Percentiles rank a stretch among this genome's conserved stretches.
Conservation (phyloP, 2,888 invertebrate genomes). For the Microchrysa polita region DNA sequence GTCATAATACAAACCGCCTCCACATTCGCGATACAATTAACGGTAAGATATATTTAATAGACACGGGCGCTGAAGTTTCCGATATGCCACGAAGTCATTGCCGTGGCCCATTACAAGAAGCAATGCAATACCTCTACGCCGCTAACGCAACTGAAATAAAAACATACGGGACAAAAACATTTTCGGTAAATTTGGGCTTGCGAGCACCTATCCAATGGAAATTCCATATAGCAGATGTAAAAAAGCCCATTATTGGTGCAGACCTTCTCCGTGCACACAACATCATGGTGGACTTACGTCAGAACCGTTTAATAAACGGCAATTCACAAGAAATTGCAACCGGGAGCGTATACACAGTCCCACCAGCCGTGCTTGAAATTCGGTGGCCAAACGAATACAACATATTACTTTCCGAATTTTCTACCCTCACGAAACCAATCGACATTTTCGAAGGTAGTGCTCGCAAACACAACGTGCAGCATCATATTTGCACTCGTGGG, state of each 20-base stretch:
- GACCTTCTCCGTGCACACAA: not conserved
- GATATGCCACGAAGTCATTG: not conserved
- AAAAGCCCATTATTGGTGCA: not conserved
- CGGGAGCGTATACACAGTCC: not conserved
- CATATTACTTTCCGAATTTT: not conserved
- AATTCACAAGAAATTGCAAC: not conserved
- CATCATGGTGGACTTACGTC: not conserved
- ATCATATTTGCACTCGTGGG: conserved; percentile 13
- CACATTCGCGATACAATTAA: no score
- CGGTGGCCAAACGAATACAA: not conserved
- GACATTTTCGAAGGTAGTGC: not conserved
- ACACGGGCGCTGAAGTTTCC: conserved; percentile 1
- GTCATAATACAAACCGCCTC: no score
- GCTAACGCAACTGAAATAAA: not conserved
- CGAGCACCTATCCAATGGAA: not conserved
- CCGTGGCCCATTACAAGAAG: not conserved
- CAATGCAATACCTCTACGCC: not conserved
- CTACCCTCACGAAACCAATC: not conserved
- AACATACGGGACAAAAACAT: not conserved
- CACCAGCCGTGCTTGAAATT: not conserved
- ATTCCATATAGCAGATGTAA: not conserved
- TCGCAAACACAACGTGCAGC: not conserved
- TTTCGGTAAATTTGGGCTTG: not conserved
- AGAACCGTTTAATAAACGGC: not conserved
- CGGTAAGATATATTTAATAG: not conserved